phyloP scores from a whole-genome alignment of 2,888 invertebrate species.

The Hetaerina titia region DNA sequence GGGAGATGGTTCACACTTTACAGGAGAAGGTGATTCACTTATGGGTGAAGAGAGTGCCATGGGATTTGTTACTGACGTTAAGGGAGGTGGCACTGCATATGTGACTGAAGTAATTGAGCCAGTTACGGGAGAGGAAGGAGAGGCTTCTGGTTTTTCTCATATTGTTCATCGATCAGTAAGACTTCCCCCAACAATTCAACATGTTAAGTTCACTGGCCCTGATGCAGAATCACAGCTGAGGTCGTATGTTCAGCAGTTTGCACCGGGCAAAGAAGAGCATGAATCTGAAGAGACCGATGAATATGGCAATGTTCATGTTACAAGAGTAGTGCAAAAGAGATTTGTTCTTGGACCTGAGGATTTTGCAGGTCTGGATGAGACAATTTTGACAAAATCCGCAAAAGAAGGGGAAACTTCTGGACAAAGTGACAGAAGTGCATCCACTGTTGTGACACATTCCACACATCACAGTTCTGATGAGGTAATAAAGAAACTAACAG shows the following conservation, averaged over 20 bases:
- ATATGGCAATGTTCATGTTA: slow-evolving; percentile 80
- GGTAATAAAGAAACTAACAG: background rate
- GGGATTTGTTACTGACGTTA: slow-evolving; percentile 17
- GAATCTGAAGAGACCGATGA: slow-evolving; percentile 79
- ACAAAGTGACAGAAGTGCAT: background rate
- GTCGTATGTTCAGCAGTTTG: slow-evolving; percentile 79
- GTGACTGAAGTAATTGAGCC: slow-evolving; percentile 79
- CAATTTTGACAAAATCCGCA: background rate
- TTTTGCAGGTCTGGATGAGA: slow-evolving; percentile 34
- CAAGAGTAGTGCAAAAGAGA: slow-evolving; percentile 78
- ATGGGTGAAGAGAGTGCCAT: slow-evolving; percentile 13
- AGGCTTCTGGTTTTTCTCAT: slow-evolving; percentile 77
- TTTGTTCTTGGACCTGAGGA: slow-evolving; percentile 76
- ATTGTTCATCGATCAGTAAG: slow-evolving; percentile 78
- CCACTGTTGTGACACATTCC: slow-evolving; percentile 24
- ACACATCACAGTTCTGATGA: background rate
- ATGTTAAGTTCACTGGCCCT: slow-evolving; percentile 79
- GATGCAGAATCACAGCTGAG: slow-evolving; percentile 79
- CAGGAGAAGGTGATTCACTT: slow-evolving; percentile 11
- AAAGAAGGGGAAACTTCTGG: background rate
- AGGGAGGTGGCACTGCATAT: slow-evolving; percentile 74
- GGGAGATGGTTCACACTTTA: slow-evolving; percentile 25
- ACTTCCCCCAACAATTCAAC: slow-evolving; percentile 78
- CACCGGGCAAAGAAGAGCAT: slow-evolving; percentile 79
- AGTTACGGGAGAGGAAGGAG: slow-evolving; percentile 72